Evolutionary conservation across 35 echinoderm and acorn worm genomes (phyloP).

Genomic region (Lytechinus pictus): DNA sequence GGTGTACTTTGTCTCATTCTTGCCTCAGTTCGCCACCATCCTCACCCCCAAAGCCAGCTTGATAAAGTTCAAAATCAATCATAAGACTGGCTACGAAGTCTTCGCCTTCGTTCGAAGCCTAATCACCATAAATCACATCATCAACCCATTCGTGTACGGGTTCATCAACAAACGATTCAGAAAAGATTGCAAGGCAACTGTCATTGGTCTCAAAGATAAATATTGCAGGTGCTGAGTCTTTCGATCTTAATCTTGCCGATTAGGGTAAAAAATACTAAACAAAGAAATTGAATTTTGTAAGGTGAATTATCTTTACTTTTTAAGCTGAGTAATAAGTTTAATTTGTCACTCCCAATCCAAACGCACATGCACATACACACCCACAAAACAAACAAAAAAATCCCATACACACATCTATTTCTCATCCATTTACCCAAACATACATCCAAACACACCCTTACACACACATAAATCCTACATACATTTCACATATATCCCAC

Average conservation of each 20-base stretch:
- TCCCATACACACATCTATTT: too few relatives aligned
- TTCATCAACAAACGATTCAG: slow-evolving; percentile 69
- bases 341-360: too few relatives aligned
- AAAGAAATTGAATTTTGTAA: too few relatives aligned
- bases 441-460: too few relatives aligned
- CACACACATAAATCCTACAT: too few relatives aligned
- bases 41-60: not conserved
- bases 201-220: not conserved
- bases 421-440: too few relatives aligned
- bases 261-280: too few relatives aligned
- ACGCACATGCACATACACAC: too few relatives aligned
- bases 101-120: slow-evolving; percentile 12
- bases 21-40: not conserved
- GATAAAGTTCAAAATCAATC: not conserved
- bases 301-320: too few relatives aligned
- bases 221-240: not conserved
- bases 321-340: too few relatives aligned
- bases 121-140: slow-evolving; percentile 57
- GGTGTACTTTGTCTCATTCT: slow-evolving; percentile 54
- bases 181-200: not conserved
- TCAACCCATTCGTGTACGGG: slow-evolving; percentile 70
- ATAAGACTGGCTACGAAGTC: not conserved
- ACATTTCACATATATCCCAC: too few relatives aligned
- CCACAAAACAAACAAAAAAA: too few relatives aligned
- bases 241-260: not conserved